phyloP scores from a whole-genome alignment of 2,113 vertebrate species.

The Syngnathus scovelli region DNA sequence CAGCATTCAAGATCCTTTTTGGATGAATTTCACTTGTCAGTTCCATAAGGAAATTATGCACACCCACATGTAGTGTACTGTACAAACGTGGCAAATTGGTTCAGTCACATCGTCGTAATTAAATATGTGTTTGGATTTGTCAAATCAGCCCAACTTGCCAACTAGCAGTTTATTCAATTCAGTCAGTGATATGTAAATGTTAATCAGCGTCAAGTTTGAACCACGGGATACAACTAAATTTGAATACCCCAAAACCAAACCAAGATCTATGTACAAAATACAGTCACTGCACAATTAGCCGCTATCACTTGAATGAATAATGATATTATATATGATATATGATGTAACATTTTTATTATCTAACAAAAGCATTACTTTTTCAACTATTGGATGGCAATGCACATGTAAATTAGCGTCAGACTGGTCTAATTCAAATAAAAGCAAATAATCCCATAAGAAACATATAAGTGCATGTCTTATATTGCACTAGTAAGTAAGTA shows the following conservation, averaged over 20 bases:
- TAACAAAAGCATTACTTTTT: too few species aligned
- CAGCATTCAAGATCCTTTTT: background rate
- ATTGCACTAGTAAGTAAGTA: too few species aligned
- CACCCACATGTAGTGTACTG: slow-evolving; percentile 1
- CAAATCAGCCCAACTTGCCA: slow-evolving; percentile 7
- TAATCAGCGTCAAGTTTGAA: background rate
- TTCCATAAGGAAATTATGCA: slow-evolving; percentile 23
- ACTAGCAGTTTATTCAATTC: slow-evolving; percentile 8
- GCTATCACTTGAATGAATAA: too few species aligned
- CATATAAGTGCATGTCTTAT: too few species aligned
- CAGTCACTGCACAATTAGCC: background rate
- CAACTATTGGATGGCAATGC: too few species aligned
- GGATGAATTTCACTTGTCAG: background rate
- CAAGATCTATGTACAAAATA: background rate
- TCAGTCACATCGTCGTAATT: slow-evolving; percentile 5
- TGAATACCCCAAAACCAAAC: background rate
- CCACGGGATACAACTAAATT: background rate
- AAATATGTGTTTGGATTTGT: slow-evolving; percentile 13
- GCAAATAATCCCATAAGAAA: too few species aligned
- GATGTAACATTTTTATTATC: too few species aligned
- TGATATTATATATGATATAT: too few species aligned
- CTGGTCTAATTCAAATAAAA: too few species aligned
- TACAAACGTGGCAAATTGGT: background rate
- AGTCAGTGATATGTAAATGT: background rate
- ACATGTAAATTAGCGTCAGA: too few species aligned